phyloP scores from a whole-genome alignment of 2,797 vertebrate species.

The Emydoidea blandingii region DNA sequence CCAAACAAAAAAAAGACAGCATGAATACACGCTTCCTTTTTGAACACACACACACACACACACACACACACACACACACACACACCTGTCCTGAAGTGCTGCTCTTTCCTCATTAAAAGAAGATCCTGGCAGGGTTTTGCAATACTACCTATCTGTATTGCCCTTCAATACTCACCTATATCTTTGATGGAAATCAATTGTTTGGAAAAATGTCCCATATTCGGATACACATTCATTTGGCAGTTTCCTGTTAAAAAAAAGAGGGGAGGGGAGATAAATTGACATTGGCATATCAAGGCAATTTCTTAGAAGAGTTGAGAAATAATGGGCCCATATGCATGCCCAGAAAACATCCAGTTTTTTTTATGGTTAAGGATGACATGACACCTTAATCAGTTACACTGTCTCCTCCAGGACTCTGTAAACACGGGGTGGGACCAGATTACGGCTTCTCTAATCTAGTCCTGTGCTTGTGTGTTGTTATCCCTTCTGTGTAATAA shows the following conservation, averaged over 20 bases:
- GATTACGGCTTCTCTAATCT: conserved; percentile 4
- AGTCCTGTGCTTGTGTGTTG: not conserved
- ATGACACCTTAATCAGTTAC: not conserved
- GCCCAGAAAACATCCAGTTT: conserved; percentile 56
- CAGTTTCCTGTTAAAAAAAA: conserved; percentile 36
- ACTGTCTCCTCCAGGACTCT: not conserved
- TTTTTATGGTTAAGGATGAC: not conserved
- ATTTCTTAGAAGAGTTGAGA: conserved; percentile 54
- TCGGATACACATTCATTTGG: not conserved
- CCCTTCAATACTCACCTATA: not conserved
- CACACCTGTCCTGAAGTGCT: not conserved
- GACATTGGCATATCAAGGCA: conserved; percentile 58
- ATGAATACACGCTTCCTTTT: too few species aligned
- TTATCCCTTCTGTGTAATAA: not conserved
- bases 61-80: too few species aligned
- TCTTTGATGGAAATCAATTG: conserved; percentile 27
- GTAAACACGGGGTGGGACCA: not conserved
- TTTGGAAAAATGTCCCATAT: not conserved
- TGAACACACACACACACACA: too few species aligned
- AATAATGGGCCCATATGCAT: conserved; percentile 26
- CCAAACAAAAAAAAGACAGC: too few species aligned
- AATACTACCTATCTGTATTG: not conserved
- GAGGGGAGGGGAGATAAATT: not conserved
- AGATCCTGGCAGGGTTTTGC: not conserved
- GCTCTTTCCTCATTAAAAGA: not conserved